A percentile compares a stretch with the other conserved stretches of the same genome.
Conservation (phyloP, 2,113 vertebrate species). For the Neodon shergylaensis region DNA sequence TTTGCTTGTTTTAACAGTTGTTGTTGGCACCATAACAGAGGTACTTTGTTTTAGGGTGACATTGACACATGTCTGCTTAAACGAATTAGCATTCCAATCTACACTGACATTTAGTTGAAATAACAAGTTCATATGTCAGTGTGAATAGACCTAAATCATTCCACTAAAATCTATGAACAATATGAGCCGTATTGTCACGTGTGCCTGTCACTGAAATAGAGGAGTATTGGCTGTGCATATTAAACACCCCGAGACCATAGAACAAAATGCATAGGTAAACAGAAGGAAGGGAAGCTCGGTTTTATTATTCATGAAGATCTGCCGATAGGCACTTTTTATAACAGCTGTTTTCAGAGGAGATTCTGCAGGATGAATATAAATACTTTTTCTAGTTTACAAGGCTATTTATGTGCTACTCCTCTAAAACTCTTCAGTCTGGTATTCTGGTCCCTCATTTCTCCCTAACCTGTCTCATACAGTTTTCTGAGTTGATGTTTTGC, state of each 20-base stretch:
- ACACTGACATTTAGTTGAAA: conserved; percentile 64
- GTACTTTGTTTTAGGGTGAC: conserved; percentile 57
- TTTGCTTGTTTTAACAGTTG: conserved; percentile 51
- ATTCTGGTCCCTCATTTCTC: neutral
- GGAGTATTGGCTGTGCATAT: neutral
- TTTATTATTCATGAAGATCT: conserved; percentile 50
- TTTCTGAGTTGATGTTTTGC: neutral
- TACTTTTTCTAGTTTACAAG: neutral
- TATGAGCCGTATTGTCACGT: neutral
- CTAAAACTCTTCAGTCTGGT: neutral
- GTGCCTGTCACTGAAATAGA: neutral
- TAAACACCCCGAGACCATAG: neutral
- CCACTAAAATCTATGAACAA: conserved; percentile 51
- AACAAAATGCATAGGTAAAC: neutral
- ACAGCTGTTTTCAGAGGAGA: conserved; percentile 13
- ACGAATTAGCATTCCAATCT: conserved; percentile 58
- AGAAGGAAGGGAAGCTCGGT: neutral
- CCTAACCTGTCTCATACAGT: neutral
- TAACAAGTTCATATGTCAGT: conserved; percentile 58
- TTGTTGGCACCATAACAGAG: conserved; percentile 21
- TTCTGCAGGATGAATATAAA: conserved; percentile 36
- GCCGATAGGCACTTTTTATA: conserved; percentile 3
- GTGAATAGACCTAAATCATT: conserved; percentile 59
- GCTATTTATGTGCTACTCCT: neutral
- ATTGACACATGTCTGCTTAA: conserved; percentile 53